Conservation (phyloP, 2,113 vertebrate species). For the Chamaetylas fuelleborni region DNA sequence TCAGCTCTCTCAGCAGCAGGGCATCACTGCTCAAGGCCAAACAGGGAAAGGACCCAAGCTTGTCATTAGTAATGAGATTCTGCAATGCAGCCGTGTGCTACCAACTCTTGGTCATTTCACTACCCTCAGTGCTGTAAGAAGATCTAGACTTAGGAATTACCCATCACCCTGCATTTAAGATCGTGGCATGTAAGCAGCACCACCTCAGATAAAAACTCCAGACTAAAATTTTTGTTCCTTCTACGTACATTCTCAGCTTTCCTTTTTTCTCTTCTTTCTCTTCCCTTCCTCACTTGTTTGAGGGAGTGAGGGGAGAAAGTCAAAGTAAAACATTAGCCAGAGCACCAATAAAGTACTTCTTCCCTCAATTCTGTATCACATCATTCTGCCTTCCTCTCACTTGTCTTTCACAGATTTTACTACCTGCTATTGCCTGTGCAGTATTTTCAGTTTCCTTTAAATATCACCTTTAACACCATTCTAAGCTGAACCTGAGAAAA, state of each 20-base stretch:
- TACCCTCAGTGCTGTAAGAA: not conserved
- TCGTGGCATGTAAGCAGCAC: not conserved
- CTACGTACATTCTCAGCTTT: rapidly evolving
- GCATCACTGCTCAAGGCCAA: not conserved
- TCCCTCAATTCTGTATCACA: not conserved
- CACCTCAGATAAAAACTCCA: not conserved
- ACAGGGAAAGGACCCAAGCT: not conserved
- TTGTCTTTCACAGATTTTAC: not conserved
- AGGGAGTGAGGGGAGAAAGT: not conserved
- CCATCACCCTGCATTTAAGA: not conserved
- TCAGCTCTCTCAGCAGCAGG: not conserved
- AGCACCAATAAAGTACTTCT: not conserved
- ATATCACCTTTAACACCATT: not conserved
- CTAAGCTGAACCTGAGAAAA: not conserved
- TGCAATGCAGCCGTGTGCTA: not conserved
- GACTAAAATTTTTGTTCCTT: not conserved
- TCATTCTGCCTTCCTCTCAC: not conserved
- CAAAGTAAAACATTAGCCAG: not conserved
- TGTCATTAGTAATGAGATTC: not conserved
- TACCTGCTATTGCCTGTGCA: not conserved
- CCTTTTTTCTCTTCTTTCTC: not conserved
- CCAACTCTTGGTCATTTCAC: not conserved
- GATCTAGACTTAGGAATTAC: not conserved
- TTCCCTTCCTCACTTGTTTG: not conserved
- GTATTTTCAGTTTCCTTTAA: not conserved